Evolutionary conservation across 2,113 vertebrate genomes (phyloP), one percentile per base, ranked within the genome.

Genomic region (Enhydra lutris): DNA sequence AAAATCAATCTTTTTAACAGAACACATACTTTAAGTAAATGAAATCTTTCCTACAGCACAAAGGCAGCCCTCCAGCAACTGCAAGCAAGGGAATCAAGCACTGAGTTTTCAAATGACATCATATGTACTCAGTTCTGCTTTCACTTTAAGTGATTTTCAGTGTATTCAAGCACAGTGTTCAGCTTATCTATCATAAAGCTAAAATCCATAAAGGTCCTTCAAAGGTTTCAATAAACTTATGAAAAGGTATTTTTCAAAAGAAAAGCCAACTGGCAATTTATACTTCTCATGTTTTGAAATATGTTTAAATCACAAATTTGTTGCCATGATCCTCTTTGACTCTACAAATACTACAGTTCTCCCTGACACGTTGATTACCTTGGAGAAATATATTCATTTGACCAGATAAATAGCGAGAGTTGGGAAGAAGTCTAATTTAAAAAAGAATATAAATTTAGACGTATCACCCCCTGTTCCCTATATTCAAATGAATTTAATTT

Each of bases 401-500:
- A 29, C 67, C 63, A 2, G 42, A 94, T 83, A 97, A 96, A 78
- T 96, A 97, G 76, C 10, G 39, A 42, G 24, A 80, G 63, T 74
- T 90, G 1, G 2, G 17, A 31, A 87, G 59, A 96, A 92, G 86
- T 92, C 12, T 74, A 65, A 97, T 95, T 94, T 14, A 74, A 39
- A 95, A 95, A 76, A 4, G 65, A 90, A 92, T 96, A 81, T 92
- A 94, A 96, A 96, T 96, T 92, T 93, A 42, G 14, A 97, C 17
- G n/a, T 65, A 95, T 71, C 63, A 71, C 6, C 31, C n/a, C 9
- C 55, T n/a, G 52, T 36, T 95, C 71, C 59, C 24, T 94, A 94
- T 92, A 80, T 96, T 93, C 69, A 97, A 92, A 87, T 85, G 42
- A 83, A 97, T 83, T 96, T 97, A 97, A 96, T 97, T 97, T 97